Percentiles rank a stretch among this genome's conserved stretches.
Conservation (phyloP, 2,888 invertebrate genomes). For the Ethmia dodecea region DNA sequence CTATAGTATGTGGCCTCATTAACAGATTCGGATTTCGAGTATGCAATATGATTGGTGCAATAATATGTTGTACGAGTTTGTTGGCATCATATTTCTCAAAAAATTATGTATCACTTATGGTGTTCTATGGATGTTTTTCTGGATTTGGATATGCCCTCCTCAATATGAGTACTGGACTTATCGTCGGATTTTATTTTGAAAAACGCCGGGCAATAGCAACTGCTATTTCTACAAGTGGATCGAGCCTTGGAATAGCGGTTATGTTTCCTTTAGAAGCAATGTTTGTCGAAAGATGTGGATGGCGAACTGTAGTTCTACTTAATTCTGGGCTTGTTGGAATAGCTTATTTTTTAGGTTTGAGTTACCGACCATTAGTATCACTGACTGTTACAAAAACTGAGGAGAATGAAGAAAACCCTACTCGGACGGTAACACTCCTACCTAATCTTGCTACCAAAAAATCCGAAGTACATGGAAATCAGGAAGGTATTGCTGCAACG, state of each 20-base stretch:
- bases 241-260: conserved; percentile 55
- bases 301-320: conserved; percentile 51
- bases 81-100: conserved; percentile 48
- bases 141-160: conserved; percentile 57
- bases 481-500: conserved; percentile 29
- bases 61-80: conserved; percentile 42
- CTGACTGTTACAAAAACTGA: conserved; percentile 46
- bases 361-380: conserved; percentile 53
- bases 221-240: conserved; percentile 49
- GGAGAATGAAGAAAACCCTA: conserved; percentile 48
- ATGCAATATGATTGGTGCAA: conserved; percentile 54
- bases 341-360: conserved; percentile 52
- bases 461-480: conserved; percentile 16
- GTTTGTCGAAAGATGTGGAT: conserved; percentile 46
- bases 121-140: conserved; percentile 50
- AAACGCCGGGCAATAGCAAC: conserved; percentile 52
- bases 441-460: conserved; percentile 45
- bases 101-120: conserved; percentile 35
- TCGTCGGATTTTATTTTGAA: conserved; percentile 70
- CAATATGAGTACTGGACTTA: conserved; percentile 47
- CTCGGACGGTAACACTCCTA: conserved; percentile 58
- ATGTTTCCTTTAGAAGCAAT: conserved; percentile 50
- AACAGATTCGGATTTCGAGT: conserved; percentile 66
- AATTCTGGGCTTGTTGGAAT: conserved; percentile 54
- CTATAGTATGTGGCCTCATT: conserved; percentile 57